Evolutionary conservation across 2,888 invertebrate species (phyloP).

Genomic region (Pheosia gnoma): DNA sequence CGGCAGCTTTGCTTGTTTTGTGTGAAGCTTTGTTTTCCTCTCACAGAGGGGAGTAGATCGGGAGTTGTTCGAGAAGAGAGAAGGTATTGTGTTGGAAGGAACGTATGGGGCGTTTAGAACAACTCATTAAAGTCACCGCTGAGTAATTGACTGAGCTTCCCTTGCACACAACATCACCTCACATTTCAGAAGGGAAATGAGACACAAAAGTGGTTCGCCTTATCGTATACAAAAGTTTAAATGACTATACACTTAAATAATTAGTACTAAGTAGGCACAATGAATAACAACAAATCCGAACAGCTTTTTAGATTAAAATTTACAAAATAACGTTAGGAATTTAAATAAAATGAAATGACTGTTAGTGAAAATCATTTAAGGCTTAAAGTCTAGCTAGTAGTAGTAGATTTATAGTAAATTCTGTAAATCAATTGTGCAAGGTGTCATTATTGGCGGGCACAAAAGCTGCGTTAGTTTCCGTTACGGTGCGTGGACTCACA

Average conservation of each 20-base stretch:
- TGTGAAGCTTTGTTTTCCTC: conserved; percentile 69
- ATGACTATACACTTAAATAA: too few relatives aligned
- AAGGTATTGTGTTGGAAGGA: conserved; percentile 62
- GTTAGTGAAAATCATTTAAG: neutral
- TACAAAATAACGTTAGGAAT: too few relatives aligned
- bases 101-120: conserved; percentile 68
- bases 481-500: conserved; percentile 57
- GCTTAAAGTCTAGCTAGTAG: neutral
- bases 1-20: conserved; percentile 72
- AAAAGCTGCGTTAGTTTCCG: conserved; percentile 53
- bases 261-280: neutral
- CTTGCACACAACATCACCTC: conserved; percentile 55
- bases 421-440: conserved; percentile 64
- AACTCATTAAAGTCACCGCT: conserved; percentile 63
- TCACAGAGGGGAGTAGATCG: conserved; percentile 48
- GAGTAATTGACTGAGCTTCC: conserved; percentile 62
- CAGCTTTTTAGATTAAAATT: too few relatives aligned
- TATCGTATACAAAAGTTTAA: too few relatives aligned
- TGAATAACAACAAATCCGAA: too few relatives aligned
- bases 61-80: conserved; percentile 58
- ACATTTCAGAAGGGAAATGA: conserved; percentile 46
- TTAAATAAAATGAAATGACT: neutral
- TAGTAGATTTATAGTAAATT: conserved; percentile 36
- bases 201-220: too few relatives aligned
- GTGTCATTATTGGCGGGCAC: conserved; percentile 60